phyloP scores from a whole-genome alignment of 1,140 invertebrate genomes.

The Drosophila ananassae region DNA sequence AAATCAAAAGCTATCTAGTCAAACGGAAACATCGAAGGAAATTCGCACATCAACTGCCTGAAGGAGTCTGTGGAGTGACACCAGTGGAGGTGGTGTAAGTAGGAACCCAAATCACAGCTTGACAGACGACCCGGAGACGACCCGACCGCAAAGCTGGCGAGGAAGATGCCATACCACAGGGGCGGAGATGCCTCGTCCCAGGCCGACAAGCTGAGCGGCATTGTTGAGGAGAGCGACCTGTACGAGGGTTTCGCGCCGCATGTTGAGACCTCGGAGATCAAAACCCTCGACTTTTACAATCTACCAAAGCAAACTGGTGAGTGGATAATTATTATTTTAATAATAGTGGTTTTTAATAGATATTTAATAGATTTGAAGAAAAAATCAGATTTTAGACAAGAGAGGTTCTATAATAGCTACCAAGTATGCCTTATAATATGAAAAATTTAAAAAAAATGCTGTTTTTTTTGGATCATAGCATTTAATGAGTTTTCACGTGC shows the following conservation, averaged over 20 bases:
- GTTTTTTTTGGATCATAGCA: neutral
- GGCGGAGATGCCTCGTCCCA: slow-evolving; percentile 70
- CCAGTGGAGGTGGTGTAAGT: slow-evolving; percentile 14
- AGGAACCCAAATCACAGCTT: slow-evolving; percentile 35
- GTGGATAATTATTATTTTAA: slow-evolving; percentile 21
- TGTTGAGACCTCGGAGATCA: slow-evolving; percentile 89
- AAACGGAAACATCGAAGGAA: slow-evolving; percentile 42
- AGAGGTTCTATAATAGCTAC: too few species aligned
- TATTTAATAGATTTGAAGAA: too few species aligned
- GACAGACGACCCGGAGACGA: slow-evolving; percentile 21
- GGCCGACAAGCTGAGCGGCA: slow-evolving; percentile 84
- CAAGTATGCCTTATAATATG: too few species aligned
- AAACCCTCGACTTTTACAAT: slow-evolving; percentile 85
- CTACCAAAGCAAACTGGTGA: slow-evolving; percentile 76
- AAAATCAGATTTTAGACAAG: too few species aligned
- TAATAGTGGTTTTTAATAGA: too few species aligned
- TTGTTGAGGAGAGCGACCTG: slow-evolving; percentile 89
- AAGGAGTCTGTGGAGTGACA: neutral
- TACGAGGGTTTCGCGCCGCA: slow-evolving; percentile 90
- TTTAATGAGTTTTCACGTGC: slow-evolving; percentile 26
- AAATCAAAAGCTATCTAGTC: slow-evolving; percentile 39
- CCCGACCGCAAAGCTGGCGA: slow-evolving; percentile 56
- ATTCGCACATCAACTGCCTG: slow-evolving; percentile 23
- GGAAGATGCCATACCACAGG: slow-evolving; percentile 83
- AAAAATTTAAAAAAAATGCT: too few species aligned